Conservation (phyloP, 2,888 invertebrate genomes). For the Limnephilus rhombicus region DNA sequence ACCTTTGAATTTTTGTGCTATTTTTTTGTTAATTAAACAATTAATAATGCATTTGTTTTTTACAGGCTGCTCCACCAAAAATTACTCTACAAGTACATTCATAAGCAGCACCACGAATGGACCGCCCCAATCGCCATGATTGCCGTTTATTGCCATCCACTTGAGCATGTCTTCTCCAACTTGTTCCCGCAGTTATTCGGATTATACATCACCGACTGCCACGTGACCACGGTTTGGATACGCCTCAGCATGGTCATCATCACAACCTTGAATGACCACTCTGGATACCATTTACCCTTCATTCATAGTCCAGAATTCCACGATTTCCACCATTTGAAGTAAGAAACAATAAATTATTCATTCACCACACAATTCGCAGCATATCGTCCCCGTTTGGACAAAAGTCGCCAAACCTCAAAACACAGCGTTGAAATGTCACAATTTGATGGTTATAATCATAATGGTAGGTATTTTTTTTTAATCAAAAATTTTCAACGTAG, state of each 20-base stretch:
- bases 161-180: slow-evolving; percentile 87
- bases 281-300: slow-evolving; percentile 91
- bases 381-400: no score
- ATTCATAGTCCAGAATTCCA: slow-evolving; percentile 92
- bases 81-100: slow-evolving; percentile 87
- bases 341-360: slow-evolving; percentile 68
- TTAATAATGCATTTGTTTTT: slow-evolving; percentile 57
- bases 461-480: no score
- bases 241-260: slow-evolving; percentile 88
- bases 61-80: slow-evolving; percentile 85
- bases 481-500: no score
- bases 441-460: no score
- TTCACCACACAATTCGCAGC: not conserved
- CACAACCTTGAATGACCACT: slow-evolving; percentile 89
- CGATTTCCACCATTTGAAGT: slow-evolving; percentile 93
- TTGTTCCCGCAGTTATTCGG: slow-evolving; percentile 87
- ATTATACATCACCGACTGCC: slow-evolving; percentile 85
- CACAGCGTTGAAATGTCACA: no score
- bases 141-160: slow-evolving; percentile 88
- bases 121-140: slow-evolving; percentile 90
- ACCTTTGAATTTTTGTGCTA: no score
- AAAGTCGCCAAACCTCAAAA: no score
- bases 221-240: slow-evolving; percentile 86
- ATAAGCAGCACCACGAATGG: slow-evolving; percentile 94
- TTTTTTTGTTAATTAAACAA: no score